Conservation (phyloP, 1,140 invertebrate genomes). For the Monochamus saltuarius region DNA sequence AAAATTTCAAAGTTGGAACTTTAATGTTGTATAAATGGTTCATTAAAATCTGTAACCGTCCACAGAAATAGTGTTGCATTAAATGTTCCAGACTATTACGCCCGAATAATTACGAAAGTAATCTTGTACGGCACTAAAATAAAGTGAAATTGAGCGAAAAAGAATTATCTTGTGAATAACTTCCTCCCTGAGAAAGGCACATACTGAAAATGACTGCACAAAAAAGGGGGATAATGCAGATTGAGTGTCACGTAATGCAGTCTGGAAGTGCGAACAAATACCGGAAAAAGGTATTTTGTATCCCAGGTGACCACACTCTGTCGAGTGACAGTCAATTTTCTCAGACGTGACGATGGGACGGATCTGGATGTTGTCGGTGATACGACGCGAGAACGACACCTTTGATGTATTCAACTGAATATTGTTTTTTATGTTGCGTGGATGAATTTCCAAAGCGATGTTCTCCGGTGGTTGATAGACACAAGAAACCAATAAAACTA, state of each 20-base stretch:
- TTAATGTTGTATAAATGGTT: slow-evolving; percentile 2
- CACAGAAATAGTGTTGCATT: slow-evolving; percentile 4
- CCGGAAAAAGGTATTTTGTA: not conserved
- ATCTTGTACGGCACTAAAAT: slow-evolving; percentile 6
- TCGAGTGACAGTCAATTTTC: slow-evolving; percentile 1
- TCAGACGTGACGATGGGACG: not conserved
- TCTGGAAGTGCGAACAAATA: too few relatives aligned
- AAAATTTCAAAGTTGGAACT: not conserved
- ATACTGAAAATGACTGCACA: not conserved
- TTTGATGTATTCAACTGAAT: not conserved
- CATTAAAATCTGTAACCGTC: slow-evolving; percentile 3
- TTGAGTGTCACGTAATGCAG: too few relatives aligned
- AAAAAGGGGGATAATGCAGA: too few relatives aligned
- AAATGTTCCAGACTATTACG: slow-evolving; percentile 4
- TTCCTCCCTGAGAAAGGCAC: not conserved
- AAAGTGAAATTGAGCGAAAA: slow-evolving; percentile 6
- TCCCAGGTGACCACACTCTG: slow-evolving; percentile 1
- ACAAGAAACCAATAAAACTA: slow-evolving; percentile 6
- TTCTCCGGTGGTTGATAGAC: not conserved
- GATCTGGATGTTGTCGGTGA: slow-evolving; percentile 1
- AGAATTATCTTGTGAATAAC: slow-evolving; percentile 6
- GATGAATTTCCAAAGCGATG: not conserved
- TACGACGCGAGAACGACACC: not conserved
- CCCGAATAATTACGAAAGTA: slow-evolving; percentile 7
- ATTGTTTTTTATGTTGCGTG: slow-evolving; percentile 3